These are phyloP conservation scores for Xenopus petersii DNA, from an alignment of 2,797 vertebrate genomes.

Conservation along the genomic window DNA sequence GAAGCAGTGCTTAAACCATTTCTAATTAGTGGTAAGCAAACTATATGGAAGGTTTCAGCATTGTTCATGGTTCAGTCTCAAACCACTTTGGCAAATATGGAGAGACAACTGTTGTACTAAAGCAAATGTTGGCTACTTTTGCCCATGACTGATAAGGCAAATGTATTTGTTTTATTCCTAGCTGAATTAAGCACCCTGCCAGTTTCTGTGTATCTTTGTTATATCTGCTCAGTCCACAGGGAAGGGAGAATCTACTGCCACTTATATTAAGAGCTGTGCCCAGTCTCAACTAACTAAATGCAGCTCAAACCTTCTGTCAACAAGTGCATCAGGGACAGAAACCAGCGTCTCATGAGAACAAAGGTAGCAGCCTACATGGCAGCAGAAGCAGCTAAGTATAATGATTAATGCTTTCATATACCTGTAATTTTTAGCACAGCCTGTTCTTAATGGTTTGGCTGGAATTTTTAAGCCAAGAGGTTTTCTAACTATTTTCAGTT, in stretches of 20 bases:
- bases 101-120: too few species aligned
- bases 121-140: too few species aligned
- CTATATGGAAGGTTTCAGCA: too few species aligned
- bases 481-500: constrained; percentile 25
- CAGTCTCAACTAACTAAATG: constrained; percentile 54
- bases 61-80: too few species aligned
- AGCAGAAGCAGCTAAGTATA: constrained; percentile 45
- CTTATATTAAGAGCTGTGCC: constrained; percentile 25
- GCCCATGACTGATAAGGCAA: too few species aligned
- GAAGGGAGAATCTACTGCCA: constrained; percentile 41
- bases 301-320: constrained; percentile 33
- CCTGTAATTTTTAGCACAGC: constrained; percentile 48
- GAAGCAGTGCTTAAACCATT: too few species aligned
- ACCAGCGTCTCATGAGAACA: constrained; percentile 49
- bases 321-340: constrained; percentile 44
- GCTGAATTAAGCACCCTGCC: neutral
- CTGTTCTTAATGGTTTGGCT: constrained; percentile 54
- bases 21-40: too few species aligned
- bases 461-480: constrained; percentile 51
- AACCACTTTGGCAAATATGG: too few species aligned
- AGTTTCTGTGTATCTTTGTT: neutral
- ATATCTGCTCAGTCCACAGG: neutral
- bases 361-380: constrained; percentile 48
- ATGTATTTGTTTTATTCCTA: neutral
- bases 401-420: constrained; percentile 55